phyloP scores from a whole-genome alignment of 2,113 vertebrate genomes.

The Gallinago undulata region DNA sequence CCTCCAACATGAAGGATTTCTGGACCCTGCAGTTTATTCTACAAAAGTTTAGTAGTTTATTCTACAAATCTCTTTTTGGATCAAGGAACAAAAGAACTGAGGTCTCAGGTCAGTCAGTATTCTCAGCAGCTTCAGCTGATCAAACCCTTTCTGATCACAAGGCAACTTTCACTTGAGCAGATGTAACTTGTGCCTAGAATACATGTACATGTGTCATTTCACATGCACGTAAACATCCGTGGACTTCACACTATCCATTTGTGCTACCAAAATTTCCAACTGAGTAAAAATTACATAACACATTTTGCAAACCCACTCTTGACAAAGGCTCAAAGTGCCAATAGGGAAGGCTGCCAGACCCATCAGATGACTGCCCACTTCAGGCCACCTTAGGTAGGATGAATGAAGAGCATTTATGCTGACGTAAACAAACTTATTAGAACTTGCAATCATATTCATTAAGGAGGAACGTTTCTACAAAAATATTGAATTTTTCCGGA shows the following conservation, averaged over 20 bases:
- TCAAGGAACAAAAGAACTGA: not conserved
- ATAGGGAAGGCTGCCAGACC: not conserved
- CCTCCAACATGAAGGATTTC: not conserved
- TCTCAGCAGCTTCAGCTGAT: not conserved
- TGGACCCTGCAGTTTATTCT: not conserved
- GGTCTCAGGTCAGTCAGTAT: not conserved
- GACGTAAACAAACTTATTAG: constrained; percentile 23
- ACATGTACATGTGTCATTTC: not conserved
- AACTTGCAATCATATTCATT: constrained; percentile 1
- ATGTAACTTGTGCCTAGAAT: fast-evolving
- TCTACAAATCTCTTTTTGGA: not conserved
- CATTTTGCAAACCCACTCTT: not conserved
- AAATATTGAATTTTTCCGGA: not conserved
- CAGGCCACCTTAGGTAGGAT: not conserved
- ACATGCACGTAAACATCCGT: not conserved
- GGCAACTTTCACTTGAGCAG: not conserved
- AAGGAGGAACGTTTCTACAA: constrained; percentile 9
- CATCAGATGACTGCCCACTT: not conserved
- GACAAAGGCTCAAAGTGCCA: not conserved
- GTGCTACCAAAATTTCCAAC: not conserved
- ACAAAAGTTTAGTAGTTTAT: not conserved
- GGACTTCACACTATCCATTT: not conserved
- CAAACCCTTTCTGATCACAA: not conserved
- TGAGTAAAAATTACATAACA: not conserved
- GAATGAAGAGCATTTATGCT: constrained; percentile 1